phyloP scores from a whole-genome alignment of 2,797 vertebrate genomes.

The Lutjanus argentimaculatus region DNA sequence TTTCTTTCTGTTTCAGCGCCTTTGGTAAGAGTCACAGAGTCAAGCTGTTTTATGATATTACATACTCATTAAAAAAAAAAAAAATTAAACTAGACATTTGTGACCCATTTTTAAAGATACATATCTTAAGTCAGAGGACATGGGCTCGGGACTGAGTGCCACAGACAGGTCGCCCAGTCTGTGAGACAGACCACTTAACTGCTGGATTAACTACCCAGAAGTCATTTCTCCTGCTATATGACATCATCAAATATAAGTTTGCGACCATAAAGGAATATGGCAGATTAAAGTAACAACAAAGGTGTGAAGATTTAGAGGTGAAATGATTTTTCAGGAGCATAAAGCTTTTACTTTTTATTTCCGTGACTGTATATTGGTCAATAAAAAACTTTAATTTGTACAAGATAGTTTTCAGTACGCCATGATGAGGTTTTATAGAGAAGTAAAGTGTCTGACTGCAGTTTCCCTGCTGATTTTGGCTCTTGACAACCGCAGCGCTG shows the following conservation, averaged over 20 bases:
- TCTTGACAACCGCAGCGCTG: neutral
- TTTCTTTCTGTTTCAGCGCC: neutral
- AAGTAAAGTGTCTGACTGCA: neutral
- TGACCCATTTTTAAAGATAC: neutral
- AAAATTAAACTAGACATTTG: too few species aligned
- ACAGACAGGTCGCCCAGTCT: too few species aligned
- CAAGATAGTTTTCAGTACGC: neutral
- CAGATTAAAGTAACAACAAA: constrained; percentile 2
- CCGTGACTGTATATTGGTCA: neutral
- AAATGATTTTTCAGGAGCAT: constrained; percentile 11
- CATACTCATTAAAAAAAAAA: neutral
- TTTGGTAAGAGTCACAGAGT: neutral
- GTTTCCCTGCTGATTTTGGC: constrained; percentile 8
- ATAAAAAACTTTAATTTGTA: constrained; percentile 10
- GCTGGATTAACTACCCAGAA: neutral
- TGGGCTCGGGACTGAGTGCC: neutral
- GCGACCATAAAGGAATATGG: neutral
- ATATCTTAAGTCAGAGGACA: neutral
- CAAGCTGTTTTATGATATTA: neutral
- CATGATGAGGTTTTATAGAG: constrained; percentile 17
- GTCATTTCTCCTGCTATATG: constrained; percentile 10
- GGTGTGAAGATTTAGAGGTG: neutral
- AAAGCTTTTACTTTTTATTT: neutral
- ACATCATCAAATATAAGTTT: constrained; percentile 1
- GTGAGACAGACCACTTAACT: neutral